phyloP scores from a whole-genome alignment of 2,888 invertebrate species.

The Thelaira solivaga region DNA sequence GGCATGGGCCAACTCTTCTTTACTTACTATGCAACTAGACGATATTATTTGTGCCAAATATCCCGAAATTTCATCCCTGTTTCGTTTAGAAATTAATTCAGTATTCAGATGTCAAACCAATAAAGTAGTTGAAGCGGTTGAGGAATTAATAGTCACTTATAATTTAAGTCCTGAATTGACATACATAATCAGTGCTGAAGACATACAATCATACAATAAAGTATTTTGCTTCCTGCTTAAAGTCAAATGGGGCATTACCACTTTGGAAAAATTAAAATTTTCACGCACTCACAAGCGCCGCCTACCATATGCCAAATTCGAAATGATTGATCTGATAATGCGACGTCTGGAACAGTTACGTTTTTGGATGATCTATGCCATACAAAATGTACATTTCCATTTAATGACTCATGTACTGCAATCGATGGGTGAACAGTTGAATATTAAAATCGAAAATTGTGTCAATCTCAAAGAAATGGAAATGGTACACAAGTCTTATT shows the following conservation, averaged over 20 bases:
- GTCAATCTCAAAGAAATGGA: constrained; percentile 72
- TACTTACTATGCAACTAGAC: constrained; percentile 77
- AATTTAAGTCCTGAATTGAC: constrained; percentile 69
- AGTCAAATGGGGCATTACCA: constrained; percentile 79
- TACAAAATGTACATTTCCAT: constrained; percentile 79
- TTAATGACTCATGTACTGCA: constrained; percentile 78
- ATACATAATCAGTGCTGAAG: constrained; percentile 69
- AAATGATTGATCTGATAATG: constrained; percentile 72
- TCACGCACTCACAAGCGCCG: constrained; percentile 66
- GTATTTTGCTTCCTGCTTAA: constrained; percentile 79
- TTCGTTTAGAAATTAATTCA: constrained; percentile 70
- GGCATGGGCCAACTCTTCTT: constrained; percentile 77
- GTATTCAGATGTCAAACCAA: constrained; percentile 64
- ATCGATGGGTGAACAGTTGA: constrained; percentile 71
- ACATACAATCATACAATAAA: constrained; percentile 72
- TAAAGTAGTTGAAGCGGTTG: constrained; percentile 72
- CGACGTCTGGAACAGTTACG: constrained; percentile 78
- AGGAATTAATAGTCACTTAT: constrained; percentile 70
- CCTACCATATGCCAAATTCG: constrained; percentile 68
- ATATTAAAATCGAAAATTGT: constrained; percentile 69
- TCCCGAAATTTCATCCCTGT: constrained; percentile 70
- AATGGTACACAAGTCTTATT: constrained; percentile 72
- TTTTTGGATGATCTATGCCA: constrained; percentile 79
- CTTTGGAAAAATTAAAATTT: constrained; percentile 78
- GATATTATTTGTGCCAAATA: constrained; percentile 77